phyloP scores from a whole-genome alignment of 2,888 invertebrate genomes.

The Syrphus vitripennis region DNA sequence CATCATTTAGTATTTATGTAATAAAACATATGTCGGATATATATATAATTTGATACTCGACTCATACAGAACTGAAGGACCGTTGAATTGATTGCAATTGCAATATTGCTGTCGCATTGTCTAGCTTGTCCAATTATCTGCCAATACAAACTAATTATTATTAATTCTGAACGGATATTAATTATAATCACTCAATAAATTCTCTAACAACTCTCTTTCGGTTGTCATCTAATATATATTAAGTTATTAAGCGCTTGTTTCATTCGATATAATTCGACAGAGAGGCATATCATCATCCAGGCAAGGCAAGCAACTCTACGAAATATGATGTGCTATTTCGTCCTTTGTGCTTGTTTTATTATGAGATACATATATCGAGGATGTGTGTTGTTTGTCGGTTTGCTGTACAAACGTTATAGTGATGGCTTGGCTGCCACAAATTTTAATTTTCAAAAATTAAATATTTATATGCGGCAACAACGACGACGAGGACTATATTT shows the following conservation, averaged over 20 bases:
- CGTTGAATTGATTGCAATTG: conserved; percentile 33
- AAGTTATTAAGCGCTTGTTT: conserved; percentile 69
- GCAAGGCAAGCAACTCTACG: background rate
- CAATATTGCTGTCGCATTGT: conserved; percentile 49
- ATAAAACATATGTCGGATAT: background rate
- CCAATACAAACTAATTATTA: conserved; percentile 64
- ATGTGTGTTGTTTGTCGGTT: background rate
- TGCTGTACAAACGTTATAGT: conserved; percentile 1
- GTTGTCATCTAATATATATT: conserved; percentile 68
- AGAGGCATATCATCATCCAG: background rate
- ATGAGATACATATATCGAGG: background rate
- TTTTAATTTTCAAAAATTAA: conserved; percentile 69
- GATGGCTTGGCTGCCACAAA: conserved; percentile 21
- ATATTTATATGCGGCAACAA: conserved; percentile 63
- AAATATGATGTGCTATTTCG: background rate
- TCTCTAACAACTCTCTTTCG: conserved; percentile 13
- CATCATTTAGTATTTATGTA: conserved; percentile 12
- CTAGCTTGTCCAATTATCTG: conserved; percentile 64
- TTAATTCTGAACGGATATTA: conserved; percentile 70
- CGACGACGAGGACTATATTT: background rate
- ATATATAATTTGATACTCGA: too few species aligned
- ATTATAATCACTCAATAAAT: conserved; percentile 68
- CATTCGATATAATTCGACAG: background rate
- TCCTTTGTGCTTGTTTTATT: background rate
- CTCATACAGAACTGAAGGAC: conserved; percentile 36